Evolutionary conservation across 1,140 invertebrate species (phyloP).

Genomic region (Drosophila ogumai): DNA sequence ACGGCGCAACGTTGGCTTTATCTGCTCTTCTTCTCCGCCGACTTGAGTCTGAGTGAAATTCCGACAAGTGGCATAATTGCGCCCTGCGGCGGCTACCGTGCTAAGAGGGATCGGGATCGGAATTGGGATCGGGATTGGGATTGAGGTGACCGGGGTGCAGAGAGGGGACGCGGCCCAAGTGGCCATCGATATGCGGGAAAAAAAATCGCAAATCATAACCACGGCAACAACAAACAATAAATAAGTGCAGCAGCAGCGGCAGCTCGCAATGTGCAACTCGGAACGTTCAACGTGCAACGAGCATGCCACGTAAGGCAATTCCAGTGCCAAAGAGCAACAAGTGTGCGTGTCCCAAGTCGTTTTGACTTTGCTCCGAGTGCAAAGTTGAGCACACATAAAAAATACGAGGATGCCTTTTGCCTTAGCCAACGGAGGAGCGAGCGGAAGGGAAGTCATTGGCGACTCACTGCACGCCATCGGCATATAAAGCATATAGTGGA

Average conservation of each 20-base stretch:
- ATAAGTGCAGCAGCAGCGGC: slow-evolving; percentile 62
- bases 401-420: slow-evolving; percentile 42
- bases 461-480: slow-evolving; percentile 69
- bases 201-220: slow-evolving; percentile 81
- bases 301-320: slow-evolving; percentile 53
- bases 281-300: slow-evolving; percentile 21
- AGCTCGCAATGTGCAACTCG: slow-evolving; percentile 41
- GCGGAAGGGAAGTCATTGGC: slow-evolving; percentile 24
- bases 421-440: slow-evolving; percentile 9
- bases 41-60: slow-evolving; percentile 69
- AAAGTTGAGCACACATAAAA: slow-evolving; percentile 71
- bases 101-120: slow-evolving; percentile 52
- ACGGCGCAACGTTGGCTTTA: slow-evolving; percentile 29
- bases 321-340: slow-evolving; percentile 71
- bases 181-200: slow-evolving; percentile 57
- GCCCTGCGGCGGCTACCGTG: slow-evolving; percentile 80
- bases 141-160: neutral
- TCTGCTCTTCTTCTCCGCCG: slow-evolving; percentile 11
- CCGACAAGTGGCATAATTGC: slow-evolving; percentile 83
- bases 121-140: slow-evolving; percentile 6
- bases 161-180: slow-evolving; percentile 26
- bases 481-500: slow-evolving; percentile 62
- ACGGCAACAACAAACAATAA: slow-evolving; percentile 79
- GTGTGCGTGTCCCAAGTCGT: slow-evolving; percentile 82
- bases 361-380: slow-evolving; percentile 68